Base-by-base conservation (phyloP, 2,888 invertebrate genomes). In the Magallana nippona region DNA sequence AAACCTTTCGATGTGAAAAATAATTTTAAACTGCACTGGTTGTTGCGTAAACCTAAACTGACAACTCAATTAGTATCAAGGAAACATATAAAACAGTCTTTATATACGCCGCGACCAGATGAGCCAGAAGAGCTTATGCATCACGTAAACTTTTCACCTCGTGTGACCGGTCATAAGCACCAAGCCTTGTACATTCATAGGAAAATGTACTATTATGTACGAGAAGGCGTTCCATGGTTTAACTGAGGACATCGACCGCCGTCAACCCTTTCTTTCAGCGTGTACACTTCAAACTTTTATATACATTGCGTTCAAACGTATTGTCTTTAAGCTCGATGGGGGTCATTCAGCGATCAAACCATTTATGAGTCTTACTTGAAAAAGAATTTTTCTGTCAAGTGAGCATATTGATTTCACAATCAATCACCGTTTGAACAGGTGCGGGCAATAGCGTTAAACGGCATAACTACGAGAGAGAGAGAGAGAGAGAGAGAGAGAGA, bases 91-190 rank as follows among this genome's bases (percentile, higher is more conserved):
- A 32, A 71, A 71, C 27, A 27, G 71, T 71, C 71, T 71, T n/a
- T 71, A 71, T 71, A 71, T 71, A 71, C 71, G 71, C 32, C 22
- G 32, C 22, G 15, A 8, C 27, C 22, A 32, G 71, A 71, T 22
- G 71, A 71, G 71, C 71, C 71, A 71, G 44, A 8, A 71, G 71
- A 71, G 71, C 71, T 71, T 71, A 71, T 71, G 71, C 71, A 71
- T 71, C 71, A 71, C 71, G 71, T 71, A 71, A 71, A 71, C 71
- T 71, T 71, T 71, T 71, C 71, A 71, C 71, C 71, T 71, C 71
- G 27, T 71, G 71, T 71, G 71, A 71, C 71, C 71, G 71, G 71
- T 71, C 71, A 22, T 71, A 71, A 71, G 71, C 71, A 71, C 22
- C 71, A 71, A 71, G 71, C 22, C 22, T 71, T 71, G 71, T 71